A percentile compares a stretch with the other conserved stretches of the same genome.
Conservation (phyloP, 2,113 vertebrate species). For the Thalassoma bifasciatum region DNA sequence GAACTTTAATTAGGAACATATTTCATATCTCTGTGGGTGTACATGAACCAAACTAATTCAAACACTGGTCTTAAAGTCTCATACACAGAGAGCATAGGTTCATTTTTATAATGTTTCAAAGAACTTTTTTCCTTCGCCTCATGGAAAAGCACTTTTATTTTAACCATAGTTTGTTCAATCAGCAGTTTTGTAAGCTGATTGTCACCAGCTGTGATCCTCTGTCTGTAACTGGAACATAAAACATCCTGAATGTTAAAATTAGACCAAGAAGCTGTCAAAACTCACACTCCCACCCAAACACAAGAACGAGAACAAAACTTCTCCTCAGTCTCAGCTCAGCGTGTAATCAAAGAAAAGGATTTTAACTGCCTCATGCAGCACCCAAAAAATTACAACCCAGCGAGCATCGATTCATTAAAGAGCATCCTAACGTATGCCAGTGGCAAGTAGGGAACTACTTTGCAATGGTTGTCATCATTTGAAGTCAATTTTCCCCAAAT, state of each 20-base stretch:
- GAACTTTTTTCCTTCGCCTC: not conserved
- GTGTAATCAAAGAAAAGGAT: slow-evolving; percentile 1
- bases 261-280: slow-evolving; percentile 23
- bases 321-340: not conserved
- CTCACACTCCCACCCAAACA: slow-evolving; percentile 42
- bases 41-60: not conserved
- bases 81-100: not conserved
- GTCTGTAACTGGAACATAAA: slow-evolving; percentile 50
- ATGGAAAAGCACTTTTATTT: slow-evolving; percentile 39
- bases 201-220: slow-evolving; percentile 28
- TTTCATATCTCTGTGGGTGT: not conserved
- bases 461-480: slow-evolving; percentile 1
- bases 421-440: slow-evolving; percentile 25
- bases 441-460: slow-evolving; percentile 16
- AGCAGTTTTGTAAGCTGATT: slow-evolving; percentile 40
- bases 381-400: not conserved
- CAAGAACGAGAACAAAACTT: not conserved
- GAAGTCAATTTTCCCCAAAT: slow-evolving; percentile 30
- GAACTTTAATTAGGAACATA: not conserved
- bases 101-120: too few species aligned
- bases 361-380: slow-evolving; percentile 6
- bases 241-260: slow-evolving; percentile 39
- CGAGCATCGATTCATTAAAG: not conserved
- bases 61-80: not conserved
- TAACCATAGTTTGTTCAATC: slow-evolving; percentile 23